Conservation (phyloP, 1,140 invertebrate species). For the Philotrypesis tridentata region DNA sequence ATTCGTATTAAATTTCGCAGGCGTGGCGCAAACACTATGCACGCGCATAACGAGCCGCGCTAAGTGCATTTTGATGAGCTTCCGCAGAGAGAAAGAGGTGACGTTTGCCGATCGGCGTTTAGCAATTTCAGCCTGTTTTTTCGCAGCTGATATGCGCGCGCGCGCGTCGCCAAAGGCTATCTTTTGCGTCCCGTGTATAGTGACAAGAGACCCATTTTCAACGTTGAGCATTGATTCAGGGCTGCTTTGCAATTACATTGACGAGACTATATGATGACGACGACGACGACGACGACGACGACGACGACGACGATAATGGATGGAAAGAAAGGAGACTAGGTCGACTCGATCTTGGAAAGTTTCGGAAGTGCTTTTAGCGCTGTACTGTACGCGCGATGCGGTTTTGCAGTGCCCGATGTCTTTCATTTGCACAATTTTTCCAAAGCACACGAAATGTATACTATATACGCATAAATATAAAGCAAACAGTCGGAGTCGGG, state of each 20-base stretch:
- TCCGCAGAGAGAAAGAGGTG: neutral
- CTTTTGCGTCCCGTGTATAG: neutral
- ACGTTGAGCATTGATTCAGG: neutral
- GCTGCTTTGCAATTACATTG: neutral
- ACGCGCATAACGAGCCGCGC: neutral
- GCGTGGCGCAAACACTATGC: slow-evolving; percentile 37
- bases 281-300: too few relatives aligned
- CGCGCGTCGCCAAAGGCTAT: neutral
- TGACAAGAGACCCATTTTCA: neutral
- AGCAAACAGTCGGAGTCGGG: neutral
- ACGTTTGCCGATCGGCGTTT: neutral
- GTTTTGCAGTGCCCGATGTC: too few relatives aligned
- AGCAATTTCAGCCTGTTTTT: slow-evolving; percentile 2
- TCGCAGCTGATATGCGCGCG: neutral
- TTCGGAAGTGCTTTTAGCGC: neutral
- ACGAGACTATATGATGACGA: neutral
- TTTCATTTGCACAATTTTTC: too few relatives aligned
- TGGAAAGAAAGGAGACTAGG: slow-evolving; percentile 18
- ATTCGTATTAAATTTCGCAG: slow-evolving; percentile 54
- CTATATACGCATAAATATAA: neutral
- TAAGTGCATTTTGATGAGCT: slow-evolving; percentile 1
- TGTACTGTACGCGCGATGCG: too few relatives aligned
- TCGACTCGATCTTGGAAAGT: slow-evolving; percentile 16
- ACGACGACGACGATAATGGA: neutral
- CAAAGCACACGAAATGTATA: too few relatives aligned